A percentile compares a stretch with the other conserved stretches of the same genome.
These are phyloP conservation scores for Magallana ariakensis DNA, from an alignment of 1,140 invertebrate genomes.

Conservation along the genomic window DNA sequence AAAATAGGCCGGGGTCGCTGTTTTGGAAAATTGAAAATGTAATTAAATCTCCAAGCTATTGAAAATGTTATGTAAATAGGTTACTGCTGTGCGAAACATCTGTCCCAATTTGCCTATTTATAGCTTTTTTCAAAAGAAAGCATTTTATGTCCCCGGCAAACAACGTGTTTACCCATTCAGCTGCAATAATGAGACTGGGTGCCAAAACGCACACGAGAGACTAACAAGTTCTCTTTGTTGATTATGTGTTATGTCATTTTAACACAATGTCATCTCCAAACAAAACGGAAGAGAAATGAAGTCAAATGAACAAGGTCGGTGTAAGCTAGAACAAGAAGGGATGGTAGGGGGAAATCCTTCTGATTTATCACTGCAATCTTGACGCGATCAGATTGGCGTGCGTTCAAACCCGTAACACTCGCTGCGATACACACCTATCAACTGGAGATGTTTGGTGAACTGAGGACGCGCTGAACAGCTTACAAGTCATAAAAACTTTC, in stretches of 20 bases:
- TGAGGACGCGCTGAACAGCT: neutral
- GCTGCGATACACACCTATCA: neutral
- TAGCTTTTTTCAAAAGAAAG: neutral
- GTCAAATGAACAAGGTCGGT: neutral
- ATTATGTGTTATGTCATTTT: neutral
- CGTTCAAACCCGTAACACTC: neutral
- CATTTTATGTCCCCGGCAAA: neutral
- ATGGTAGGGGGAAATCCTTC: neutral
- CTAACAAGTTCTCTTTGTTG: neutral
- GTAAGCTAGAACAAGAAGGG: neutral
- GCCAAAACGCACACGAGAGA: neutral
- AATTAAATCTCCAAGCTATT: neutral
- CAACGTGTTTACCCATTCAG: neutral
- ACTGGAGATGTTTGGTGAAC: neutral
- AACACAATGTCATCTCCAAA: neutral
- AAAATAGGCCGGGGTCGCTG: too few species aligned
- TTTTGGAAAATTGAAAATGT: neutral
- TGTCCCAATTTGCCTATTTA: neutral
- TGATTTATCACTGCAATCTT: neutral
- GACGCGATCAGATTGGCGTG: constrained; percentile 11
- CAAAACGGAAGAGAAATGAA: neutral
- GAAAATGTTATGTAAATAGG: neutral
- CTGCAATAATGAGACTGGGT: neutral
- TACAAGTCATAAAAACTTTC: constrained; percentile 5
- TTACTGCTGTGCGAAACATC: neutral